These are phyloP conservation scores for Tetranychus cinnabarinus DNA, from an alignment of 1,140 invertebrate species.

Conservation along the genomic window DNA sequence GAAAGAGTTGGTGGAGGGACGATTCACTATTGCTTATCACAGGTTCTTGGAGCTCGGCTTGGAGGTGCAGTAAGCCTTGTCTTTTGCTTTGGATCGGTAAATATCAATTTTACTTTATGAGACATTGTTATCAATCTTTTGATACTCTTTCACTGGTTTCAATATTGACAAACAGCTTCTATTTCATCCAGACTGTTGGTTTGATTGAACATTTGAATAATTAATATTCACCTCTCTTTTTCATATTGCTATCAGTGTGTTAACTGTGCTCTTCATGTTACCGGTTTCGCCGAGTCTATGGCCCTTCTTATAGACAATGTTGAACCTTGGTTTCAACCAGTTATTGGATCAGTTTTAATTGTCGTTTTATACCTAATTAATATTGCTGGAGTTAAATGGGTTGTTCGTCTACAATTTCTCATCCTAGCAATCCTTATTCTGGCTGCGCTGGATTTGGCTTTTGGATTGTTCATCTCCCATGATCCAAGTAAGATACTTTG, in stretches of 20 bases:
- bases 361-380: slow-evolving; percentile 53
- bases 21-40: slow-evolving; percentile 79
- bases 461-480: slow-evolving; percentile 54
- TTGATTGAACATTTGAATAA: not conserved
- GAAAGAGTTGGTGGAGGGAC: slow-evolving; percentile 78
- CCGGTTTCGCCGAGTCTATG: slow-evolving; percentile 87
- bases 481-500: slow-evolving; percentile 29
- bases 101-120: not conserved
- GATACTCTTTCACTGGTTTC: too few species aligned
- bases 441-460: slow-evolving; percentile 62
- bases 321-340: slow-evolving; percentile 33
- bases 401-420: slow-evolving; percentile 68
- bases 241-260: slow-evolving; percentile 40
- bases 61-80: slow-evolving; percentile 72
- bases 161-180: too few species aligned
- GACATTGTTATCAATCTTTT: too few species aligned
- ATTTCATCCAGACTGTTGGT: not conserved
- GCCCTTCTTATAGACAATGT: slow-evolving; percentile 47
- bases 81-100: slow-evolving; percentile 83
- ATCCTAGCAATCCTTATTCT: slow-evolving; percentile 54
- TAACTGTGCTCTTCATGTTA: slow-evolving; percentile 75
- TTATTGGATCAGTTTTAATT: slow-evolving; percentile 26
- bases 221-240: not conserved
- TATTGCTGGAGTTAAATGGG: slow-evolving; percentile 75
- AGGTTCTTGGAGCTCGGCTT: slow-evolving; percentile 72